Conservation (phyloP, 2,797 vertebrate genomes). For the Dromococcyx pavoninus region DNA sequence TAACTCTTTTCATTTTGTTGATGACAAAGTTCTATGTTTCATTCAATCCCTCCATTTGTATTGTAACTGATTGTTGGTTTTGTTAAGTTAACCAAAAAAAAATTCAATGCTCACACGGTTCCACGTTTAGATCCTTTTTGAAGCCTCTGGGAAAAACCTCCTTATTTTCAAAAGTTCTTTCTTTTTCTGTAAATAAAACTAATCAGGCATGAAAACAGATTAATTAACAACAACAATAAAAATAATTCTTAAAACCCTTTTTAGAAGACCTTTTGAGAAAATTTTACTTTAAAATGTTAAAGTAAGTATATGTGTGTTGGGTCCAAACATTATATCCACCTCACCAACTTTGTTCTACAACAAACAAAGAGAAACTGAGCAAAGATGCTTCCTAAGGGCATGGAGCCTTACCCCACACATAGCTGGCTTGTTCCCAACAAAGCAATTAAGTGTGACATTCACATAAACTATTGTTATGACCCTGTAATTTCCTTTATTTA, state of each 20-base stretch:
- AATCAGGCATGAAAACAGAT: background rate
- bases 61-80: background rate
- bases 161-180: background rate
- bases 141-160: background rate
- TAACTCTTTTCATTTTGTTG: background rate
- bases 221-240: background rate
- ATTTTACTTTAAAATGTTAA: background rate
- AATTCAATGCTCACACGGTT: background rate
- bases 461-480: background rate
- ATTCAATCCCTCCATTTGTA: background rate
- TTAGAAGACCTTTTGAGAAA: background rate
- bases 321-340: background rate
- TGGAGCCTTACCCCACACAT: background rate
- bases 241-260: background rate
- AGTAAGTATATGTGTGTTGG: rapidly evolving
- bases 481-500: no score
- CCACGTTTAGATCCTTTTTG: background rate
- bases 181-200: background rate
- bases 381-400: background rate
- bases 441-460: background rate
- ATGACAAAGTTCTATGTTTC: background rate
- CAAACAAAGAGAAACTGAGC: background rate
- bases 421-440: background rate
- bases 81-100: background rate
- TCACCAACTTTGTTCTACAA: background rate